Percentiles rank a stretch among this genome's conserved stretches.
phyloP scores from a whole-genome alignment of 2,888 invertebrate genomes.

The Pachycephus smyrnensis region DNA sequence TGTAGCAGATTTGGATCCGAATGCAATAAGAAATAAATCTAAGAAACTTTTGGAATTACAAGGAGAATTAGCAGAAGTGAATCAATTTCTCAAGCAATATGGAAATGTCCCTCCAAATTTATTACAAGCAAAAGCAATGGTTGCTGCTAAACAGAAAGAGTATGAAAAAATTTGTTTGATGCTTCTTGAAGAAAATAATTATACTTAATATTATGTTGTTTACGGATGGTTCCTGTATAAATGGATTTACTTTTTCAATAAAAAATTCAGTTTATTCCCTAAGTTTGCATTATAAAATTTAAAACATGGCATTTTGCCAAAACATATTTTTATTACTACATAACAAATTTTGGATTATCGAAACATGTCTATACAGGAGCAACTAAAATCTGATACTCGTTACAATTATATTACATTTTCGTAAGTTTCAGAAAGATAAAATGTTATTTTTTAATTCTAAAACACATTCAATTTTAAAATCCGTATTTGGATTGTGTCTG shows the following conservation, averaged over 20 bases:
- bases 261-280: background rate
- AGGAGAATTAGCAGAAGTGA: slow-evolving; percentile 44
- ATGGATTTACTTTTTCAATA: background rate
- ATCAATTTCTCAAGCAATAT: slow-evolving; percentile 46
- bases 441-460: background rate
- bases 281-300: background rate
- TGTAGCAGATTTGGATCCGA: slow-evolving; percentile 40
- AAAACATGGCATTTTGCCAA: background rate
- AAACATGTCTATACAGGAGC: background rate
- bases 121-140: slow-evolving; percentile 53
- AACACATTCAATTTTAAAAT: slow-evolving; percentile 72
- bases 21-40: slow-evolving; percentile 49
- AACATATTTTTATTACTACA: background rate
- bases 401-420: background rate
- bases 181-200: background rate
- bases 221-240: background rate
- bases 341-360: background rate
- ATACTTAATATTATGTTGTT: background rate
- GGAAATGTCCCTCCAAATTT: slow-evolving; percentile 57
- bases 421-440: background rate
- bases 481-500: slow-evolving; percentile 97
- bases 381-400: background rate
- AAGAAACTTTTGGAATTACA: slow-evolving; percentile 40
- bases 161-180: slow-evolving; percentile 37
- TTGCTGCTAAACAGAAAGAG: slow-evolving; percentile 50